A percentile compares a stretch with the other conserved stretches of the same genome.
These are phyloP conservation scores for Centrocercus urophasianus DNA, from an alignment of 2,113 vertebrate genomes.

Conservation along the genomic window DNA sequence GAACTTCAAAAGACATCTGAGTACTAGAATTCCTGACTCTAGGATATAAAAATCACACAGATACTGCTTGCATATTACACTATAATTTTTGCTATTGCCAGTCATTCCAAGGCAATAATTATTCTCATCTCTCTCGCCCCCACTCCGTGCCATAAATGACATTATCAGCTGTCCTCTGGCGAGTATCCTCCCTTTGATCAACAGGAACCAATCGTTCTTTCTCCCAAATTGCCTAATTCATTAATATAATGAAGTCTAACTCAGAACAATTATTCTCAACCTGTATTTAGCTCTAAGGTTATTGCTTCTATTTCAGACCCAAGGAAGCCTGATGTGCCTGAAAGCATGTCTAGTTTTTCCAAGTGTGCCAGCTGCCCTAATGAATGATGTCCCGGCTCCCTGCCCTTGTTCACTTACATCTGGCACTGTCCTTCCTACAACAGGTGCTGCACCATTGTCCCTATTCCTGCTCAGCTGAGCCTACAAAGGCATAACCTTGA, in stretches of 20 bases:
- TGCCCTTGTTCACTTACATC: constrained; percentile 14
- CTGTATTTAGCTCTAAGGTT: constrained; percentile 54
- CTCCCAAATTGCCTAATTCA: constrained; percentile 35
- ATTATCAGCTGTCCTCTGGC: constrained; percentile 41
- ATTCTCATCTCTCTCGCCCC: not conserved
- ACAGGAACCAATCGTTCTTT: constrained; percentile 26
- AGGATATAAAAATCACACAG: not conserved
- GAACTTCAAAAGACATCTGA: not conserved
- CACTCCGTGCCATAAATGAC: constrained; percentile 33
- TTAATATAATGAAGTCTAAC: constrained; percentile 48
- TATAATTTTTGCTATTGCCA: not conserved
- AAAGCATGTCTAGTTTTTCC: not conserved
- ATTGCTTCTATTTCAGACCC: constrained; percentile 50
- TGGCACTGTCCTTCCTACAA: fast-evolving
- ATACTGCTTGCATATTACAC: not conserved
- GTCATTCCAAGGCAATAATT: constrained; percentile 10
- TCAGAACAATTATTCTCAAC: constrained; percentile 42
- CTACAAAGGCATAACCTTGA: not conserved
- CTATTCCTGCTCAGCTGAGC: not conserved
- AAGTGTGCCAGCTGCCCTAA: not conserved
- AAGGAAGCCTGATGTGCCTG: constrained; percentile 12
- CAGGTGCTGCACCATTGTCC: fast-evolving
- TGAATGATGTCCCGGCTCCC: not conserved
- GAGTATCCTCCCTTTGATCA: constrained; percentile 21
- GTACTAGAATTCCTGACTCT: not conserved